These are phyloP conservation scores for Cottoperca gobio DNA, from an alignment of 2,797 vertebrate genomes.

Conservation along the genomic window DNA sequence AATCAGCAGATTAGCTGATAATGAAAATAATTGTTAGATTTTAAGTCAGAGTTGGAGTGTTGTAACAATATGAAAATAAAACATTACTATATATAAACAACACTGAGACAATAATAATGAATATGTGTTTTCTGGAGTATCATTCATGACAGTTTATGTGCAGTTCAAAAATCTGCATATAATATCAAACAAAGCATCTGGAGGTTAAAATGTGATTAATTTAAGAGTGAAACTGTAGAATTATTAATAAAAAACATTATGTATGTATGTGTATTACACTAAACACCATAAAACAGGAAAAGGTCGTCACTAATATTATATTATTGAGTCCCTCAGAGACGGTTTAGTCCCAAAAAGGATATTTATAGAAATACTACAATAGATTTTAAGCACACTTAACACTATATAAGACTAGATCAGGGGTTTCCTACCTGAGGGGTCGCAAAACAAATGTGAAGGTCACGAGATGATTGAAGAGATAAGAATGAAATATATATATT, in stretches of 20 bases:
- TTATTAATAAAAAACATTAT: not conserved
- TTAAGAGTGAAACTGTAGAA: not conserved
- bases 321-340: not conserved
- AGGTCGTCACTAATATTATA: not conserved
- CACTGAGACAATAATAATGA: not conserved
- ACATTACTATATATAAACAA: not conserved
- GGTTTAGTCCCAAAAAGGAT: not conserved
- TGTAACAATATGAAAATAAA: not conserved
- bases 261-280: not conserved
- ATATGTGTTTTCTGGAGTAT: not conserved
- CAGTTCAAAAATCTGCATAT: not conserved
- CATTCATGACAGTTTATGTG: not conserved
- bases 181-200: no score
- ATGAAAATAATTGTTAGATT: not conserved
- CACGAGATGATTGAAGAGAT: not conserved
- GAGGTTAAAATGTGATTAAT: no score
- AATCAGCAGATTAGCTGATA: not conserved
- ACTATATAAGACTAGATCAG: not conserved
- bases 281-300: not conserved
- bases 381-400: not conserved
- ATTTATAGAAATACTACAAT: not conserved
- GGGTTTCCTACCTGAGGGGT: not conserved
- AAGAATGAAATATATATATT: not conserved
- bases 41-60: not conserved
- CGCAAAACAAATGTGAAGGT: not conserved